Conservation (phyloP, 2,113 vertebrate genomes). For the Centropus bengalensis region DNA sequence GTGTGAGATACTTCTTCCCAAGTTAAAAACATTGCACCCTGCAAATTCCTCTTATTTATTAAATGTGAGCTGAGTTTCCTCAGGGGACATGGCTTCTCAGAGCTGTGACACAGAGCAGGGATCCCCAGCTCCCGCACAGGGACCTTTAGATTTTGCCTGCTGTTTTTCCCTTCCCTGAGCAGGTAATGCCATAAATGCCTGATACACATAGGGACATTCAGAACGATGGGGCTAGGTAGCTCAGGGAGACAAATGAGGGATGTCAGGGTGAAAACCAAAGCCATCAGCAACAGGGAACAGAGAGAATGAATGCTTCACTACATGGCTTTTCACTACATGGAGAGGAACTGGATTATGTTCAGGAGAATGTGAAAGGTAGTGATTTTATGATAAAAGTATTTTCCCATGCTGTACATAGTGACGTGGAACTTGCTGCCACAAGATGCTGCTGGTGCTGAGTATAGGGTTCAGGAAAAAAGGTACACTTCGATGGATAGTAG, state of each 20-base stretch:
- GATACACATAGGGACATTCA: background rate
- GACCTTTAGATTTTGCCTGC: background rate
- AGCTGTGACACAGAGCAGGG: background rate
- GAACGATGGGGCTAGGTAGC: background rate
- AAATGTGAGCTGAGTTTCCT: background rate
- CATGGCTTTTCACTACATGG: background rate
- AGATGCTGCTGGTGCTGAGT: background rate
- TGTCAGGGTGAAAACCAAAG: background rate
- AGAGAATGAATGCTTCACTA: background rate
- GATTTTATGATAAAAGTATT: constrained; percentile 4
- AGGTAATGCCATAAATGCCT: background rate
- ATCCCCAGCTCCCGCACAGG: background rate
- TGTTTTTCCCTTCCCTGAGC: background rate
- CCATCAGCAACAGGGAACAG: background rate
- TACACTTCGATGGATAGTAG: background rate
- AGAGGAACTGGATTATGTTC: background rate
- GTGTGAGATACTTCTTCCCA: background rate
- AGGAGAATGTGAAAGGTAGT: background rate
- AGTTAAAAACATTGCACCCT: background rate
- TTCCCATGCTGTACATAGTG: background rate
- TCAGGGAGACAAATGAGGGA: background rate
- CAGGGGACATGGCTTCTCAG: background rate
- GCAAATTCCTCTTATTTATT: background rate
- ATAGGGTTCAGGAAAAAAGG: background rate
- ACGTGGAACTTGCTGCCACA: background rate